Conservation (phyloP, 2,888 invertebrate species). For the Cacoxenus indagator region DNA sequence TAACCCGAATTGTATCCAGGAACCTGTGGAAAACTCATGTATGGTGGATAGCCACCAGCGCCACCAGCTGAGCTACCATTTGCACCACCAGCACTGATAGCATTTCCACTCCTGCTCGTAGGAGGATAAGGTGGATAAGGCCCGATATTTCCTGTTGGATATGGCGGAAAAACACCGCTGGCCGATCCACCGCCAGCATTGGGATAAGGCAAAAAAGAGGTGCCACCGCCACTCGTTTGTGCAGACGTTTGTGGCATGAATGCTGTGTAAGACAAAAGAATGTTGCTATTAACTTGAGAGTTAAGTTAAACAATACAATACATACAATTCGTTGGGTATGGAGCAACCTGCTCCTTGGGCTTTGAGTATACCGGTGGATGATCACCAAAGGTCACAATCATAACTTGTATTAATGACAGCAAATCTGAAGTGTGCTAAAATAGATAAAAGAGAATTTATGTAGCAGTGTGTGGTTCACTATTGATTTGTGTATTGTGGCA, state of each 20-base stretch:
- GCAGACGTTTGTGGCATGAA: conserved; percentile 71
- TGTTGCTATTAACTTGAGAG: not conserved
- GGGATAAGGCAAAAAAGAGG: conserved; percentile 74
- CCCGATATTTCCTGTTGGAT: conserved; percentile 49
- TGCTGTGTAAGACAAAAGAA: conserved; percentile 51
- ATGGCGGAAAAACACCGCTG: conserved; percentile 70
- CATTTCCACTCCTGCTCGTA: conserved; percentile 31
- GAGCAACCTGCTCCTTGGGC: conserved; percentile 73
- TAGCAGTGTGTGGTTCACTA: too few relatives aligned
- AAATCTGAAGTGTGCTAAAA: conserved; percentile 82
- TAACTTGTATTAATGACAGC: conserved; percentile 88
- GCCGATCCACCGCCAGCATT: conserved; percentile 50
- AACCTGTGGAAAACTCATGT: conserved; percentile 67
- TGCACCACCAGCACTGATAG: conserved; percentile 59
- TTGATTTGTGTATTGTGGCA: too few relatives aligned
- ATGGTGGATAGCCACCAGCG: conserved; percentile 73
- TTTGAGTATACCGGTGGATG: conserved; percentile 93
- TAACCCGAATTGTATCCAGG: conserved; percentile 59
- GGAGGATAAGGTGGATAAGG: conserved; percentile 69
- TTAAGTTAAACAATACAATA: not conserved
- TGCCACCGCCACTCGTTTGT: conserved; percentile 30
- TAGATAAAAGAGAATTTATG: not conserved
- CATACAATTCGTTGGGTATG: conserved; percentile 72
- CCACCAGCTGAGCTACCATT: conserved; percentile 33
- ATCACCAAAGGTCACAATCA: conserved; percentile 94